Conservation (phyloP, 1,140 invertebrate genomes). For the Scaptodrosophila lebanonensis region DNA sequence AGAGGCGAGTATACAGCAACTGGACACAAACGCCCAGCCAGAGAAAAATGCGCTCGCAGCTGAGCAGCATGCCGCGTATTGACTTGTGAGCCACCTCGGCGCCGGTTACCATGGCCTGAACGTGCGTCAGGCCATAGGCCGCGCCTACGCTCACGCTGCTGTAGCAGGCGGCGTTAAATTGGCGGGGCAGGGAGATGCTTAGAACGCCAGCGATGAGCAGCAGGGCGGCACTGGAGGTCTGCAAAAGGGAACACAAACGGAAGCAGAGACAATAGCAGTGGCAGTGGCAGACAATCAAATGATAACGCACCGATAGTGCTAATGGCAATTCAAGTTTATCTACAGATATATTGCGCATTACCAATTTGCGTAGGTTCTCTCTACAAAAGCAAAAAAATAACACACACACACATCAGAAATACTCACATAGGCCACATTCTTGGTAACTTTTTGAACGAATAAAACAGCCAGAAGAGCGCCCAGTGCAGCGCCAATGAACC, state of each 20-base stretch:
- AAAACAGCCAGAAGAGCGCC: constrained; percentile 49
- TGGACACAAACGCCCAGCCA: constrained; percentile 65
- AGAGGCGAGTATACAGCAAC: constrained; percentile 59
- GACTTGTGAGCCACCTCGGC: constrained; percentile 58
- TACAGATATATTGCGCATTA: too few species aligned
- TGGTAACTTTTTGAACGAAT: constrained; percentile 63
- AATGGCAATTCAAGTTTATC: constrained; percentile 54
- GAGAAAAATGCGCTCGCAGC: constrained; percentile 59
- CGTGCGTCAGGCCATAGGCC: constrained; percentile 53
- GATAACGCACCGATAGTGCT: too few species aligned
- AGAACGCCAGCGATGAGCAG: constrained; percentile 49
- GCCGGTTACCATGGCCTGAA: constrained; percentile 55
- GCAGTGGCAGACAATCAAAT: not conserved
- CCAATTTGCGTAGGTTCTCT: too few species aligned
- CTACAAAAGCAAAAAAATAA: not conserved
- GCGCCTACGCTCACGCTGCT: constrained; percentile 56
- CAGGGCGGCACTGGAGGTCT: constrained; percentile 59
- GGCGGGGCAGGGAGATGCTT: constrained; percentile 39
- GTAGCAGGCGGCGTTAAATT: constrained; percentile 53
- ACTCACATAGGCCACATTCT: constrained; percentile 74
- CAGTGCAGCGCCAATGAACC: constrained; percentile 56
- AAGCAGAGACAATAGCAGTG: not conserved
- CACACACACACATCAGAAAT: not conserved
- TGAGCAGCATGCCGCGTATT: constrained; percentile 54
- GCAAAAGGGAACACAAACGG: not conserved